A percentile compares a stretch with the other conserved stretches of the same genome.
Evolutionary conservation across 2,113 vertebrate species (phyloP).

Genomic region (Pelusios castaneus): DNA sequence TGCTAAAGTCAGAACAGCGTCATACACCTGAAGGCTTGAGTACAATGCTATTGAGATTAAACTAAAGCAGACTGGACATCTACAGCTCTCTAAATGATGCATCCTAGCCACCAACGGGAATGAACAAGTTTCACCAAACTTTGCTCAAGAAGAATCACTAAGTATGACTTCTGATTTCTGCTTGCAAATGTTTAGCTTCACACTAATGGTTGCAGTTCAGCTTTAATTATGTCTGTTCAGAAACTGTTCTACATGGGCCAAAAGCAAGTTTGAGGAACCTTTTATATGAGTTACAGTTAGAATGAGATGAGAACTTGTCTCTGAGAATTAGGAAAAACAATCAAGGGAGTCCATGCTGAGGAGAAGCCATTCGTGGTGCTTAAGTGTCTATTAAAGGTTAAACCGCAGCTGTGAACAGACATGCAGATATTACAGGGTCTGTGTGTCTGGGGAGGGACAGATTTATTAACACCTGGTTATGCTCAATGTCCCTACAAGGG

Average conservation of each 20-base stretch:
- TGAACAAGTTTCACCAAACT: not conserved
- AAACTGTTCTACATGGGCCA: not conserved
- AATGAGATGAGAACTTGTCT: not conserved
- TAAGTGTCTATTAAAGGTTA: not conserved
- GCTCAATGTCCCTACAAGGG: not conserved
- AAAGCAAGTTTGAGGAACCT: not conserved
- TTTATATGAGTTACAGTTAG: not conserved
- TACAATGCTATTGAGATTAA: not conserved
- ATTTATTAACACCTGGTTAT: not conserved
- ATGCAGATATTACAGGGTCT: not conserved
- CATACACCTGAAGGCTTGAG: not conserved
- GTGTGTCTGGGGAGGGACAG: not conserved
- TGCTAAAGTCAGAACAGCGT: constrained; percentile 1
- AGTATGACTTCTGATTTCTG: not conserved
- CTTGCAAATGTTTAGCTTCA: not conserved
- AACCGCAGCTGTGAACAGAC: not conserved
- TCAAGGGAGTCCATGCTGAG: not conserved
- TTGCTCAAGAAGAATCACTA: not conserved
- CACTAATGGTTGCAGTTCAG: accelerated
- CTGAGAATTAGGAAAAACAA: not conserved
- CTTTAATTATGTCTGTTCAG: not conserved
- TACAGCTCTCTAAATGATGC: not conserved
- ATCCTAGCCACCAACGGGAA: not conserved
- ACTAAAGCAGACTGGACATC: not conserved
- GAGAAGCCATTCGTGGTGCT: not conserved